Percentiles rank a stretch among this genome's conserved stretches.
Conservation (phyloP, 2,113 vertebrate genomes). For the Hymenochirus boettgeri region DNA sequence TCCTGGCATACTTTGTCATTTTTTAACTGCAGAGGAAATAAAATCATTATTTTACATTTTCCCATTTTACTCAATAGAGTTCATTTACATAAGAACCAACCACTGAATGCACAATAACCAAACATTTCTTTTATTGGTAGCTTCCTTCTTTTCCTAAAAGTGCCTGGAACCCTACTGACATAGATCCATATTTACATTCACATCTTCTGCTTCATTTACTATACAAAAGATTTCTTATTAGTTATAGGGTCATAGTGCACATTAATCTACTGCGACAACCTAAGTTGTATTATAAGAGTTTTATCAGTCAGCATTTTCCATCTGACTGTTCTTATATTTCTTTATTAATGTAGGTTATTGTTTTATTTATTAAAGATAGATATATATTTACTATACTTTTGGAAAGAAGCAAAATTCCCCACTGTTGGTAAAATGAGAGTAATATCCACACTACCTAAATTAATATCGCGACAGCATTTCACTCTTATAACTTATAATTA, state of each 20-base stretch:
- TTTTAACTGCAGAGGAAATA: background rate
- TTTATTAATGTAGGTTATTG: slow-evolving; percentile 1
- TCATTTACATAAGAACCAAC: background rate
- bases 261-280: slow-evolving; percentile 26
- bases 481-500: too few relatives aligned
- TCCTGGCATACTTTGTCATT: too few relatives aligned
- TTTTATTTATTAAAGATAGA: slow-evolving; percentile 5
- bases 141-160: background rate
- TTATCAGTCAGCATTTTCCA: slow-evolving; percentile 10
- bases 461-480: too few relatives aligned
- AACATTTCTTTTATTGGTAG: slow-evolving; percentile 6
- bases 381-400: too few relatives aligned
- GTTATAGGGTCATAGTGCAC: slow-evolving; percentile 23
- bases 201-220: slow-evolving; percentile 24
- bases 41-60: background rate
- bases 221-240: slow-evolving; percentile 10
- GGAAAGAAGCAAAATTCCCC: too few relatives aligned
- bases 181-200: slow-evolving; percentile 29
- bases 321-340: too few relatives aligned
- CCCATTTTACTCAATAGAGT: background rate
- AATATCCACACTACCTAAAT: too few relatives aligned
- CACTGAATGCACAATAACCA: background rate
- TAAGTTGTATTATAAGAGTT: slow-evolving; percentile 16
- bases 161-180: slow-evolving; percentile 14
- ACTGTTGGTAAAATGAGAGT: too few relatives aligned